These are phyloP conservation scores for Herminia tarsipennalis DNA, from an alignment of 2,888 invertebrate species.

Conservation along the genomic window DNA sequence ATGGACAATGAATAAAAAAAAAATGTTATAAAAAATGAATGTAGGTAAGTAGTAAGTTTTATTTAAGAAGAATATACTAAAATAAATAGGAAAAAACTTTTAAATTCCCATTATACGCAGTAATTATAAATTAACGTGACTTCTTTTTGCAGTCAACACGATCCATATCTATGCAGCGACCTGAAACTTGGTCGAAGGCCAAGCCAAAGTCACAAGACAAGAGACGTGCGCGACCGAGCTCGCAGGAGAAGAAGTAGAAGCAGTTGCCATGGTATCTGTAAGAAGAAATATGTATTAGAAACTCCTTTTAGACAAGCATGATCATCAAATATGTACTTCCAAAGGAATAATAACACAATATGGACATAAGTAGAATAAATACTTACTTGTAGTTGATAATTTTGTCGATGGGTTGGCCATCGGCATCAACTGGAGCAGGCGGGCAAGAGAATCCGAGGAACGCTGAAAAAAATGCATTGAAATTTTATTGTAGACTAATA, in stretches of 20 bases:
- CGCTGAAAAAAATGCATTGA: conserved; percentile 82
- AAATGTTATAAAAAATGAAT: no score
- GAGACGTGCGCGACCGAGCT: conserved; percentile 55
- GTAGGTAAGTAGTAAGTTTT: no score
- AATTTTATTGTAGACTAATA: background rate
- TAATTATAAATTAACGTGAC: no score
- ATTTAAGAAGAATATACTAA: no score
- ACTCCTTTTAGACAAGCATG: background rate
- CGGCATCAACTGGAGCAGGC: conserved; percentile 40
- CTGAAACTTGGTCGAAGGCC: conserved; percentile 54
- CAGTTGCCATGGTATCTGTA: conserved; percentile 61
- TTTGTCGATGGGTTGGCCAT: conserved; percentile 42
- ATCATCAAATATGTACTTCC: no score
- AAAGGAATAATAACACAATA: no score
- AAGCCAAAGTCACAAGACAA: conserved; percentile 65
- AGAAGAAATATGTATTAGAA: conserved; percentile 5
- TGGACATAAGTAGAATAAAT: no score
- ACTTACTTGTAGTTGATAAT: conserved; percentile 60
- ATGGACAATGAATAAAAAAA: no score
- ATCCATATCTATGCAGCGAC: conserved; percentile 14
- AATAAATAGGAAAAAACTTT: no score
- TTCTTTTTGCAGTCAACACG: conserved; percentile 1
- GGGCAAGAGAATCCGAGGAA: conserved; percentile 67
- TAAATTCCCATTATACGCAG: no score
- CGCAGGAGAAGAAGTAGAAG: conserved; percentile 66